Evolutionary conservation across 2,888 invertebrate species (phyloP).

Genomic region (Trachelus stipa): DNA sequence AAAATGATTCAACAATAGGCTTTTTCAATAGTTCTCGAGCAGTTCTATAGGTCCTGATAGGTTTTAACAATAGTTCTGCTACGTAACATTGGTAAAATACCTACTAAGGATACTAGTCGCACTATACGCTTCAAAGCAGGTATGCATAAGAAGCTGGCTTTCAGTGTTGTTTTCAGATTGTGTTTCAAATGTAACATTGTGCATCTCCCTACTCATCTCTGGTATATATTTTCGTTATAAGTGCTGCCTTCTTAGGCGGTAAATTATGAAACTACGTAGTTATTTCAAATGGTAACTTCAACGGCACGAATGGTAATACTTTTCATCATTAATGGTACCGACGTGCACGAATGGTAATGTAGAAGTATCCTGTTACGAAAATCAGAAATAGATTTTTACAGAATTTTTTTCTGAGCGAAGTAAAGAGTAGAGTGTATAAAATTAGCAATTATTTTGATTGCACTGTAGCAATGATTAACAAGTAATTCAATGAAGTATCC

Average conservation of each 20-base stretch:
- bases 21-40: too few relatives aligned
- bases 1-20: too few relatives aligned
- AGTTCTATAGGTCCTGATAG: too few relatives aligned
- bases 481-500: not conserved
- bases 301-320: not conserved
- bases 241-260: not conserved
- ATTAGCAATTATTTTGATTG: not conserved
- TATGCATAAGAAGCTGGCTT: too few relatives aligned
- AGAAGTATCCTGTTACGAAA: not conserved
- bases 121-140: too few relatives aligned
- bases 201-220: too few relatives aligned
- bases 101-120: too few relatives aligned
- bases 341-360: not conserved
- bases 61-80: too few relatives aligned
- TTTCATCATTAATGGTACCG: not conserved
- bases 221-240: not conserved
- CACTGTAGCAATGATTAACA: not conserved
- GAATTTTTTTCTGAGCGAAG: not conserved
- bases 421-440: not conserved
- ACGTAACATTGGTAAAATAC: too few relatives aligned
- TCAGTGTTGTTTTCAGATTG: too few relatives aligned
- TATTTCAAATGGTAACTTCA: not conserved
- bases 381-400: not conserved
- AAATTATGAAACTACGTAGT: not conserved
- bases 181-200: too few relatives aligned